These are phyloP conservation scores for Desmophyllum pertusum DNA, from an alignment of 92 coral and sea anemone species.

Conservation along the genomic window DNA sequence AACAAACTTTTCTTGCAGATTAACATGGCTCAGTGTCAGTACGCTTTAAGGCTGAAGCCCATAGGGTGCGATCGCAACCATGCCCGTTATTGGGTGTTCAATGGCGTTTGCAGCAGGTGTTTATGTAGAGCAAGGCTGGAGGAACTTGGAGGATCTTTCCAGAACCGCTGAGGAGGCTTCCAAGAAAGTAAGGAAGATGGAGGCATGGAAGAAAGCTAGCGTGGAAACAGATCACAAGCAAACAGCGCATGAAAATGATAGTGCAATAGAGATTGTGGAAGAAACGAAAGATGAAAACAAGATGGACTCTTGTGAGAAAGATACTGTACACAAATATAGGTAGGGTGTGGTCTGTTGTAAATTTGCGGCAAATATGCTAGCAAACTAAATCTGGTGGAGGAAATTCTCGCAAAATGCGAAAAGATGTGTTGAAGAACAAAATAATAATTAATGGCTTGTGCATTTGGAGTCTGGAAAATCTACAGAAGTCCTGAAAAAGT, in stretches of 20 bases:
- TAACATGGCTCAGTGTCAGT: slow-evolving; percentile 50
- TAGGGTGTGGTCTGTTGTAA: not conserved
- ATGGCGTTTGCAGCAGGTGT: slow-evolving; percentile 66
- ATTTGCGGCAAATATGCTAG: not conserved
- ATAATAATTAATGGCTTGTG: too few species aligned
- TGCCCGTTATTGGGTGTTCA: slow-evolving; percentile 90
- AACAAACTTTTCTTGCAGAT: slow-evolving; percentile 25
- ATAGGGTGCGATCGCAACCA: slow-evolving; percentile 88
- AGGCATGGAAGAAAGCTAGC: not conserved
- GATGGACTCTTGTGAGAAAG: not conserved
- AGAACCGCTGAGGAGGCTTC: not conserved
- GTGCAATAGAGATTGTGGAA: slow-evolving; percentile 5
- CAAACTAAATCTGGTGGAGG: too few species aligned
- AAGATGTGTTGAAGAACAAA: too few species aligned
- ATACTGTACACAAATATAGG: not conserved
- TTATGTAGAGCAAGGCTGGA: slow-evolving; percentile 88
- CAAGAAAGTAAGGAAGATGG: slow-evolving; percentile 1
- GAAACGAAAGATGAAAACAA: slow-evolving; percentile 13
- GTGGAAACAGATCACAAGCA: not conserved
- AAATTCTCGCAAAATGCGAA: too few species aligned
- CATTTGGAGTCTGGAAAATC: too few species aligned
- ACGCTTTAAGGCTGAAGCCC: slow-evolving; percentile 63
- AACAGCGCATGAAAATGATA: not conserved
- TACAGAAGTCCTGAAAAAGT: too few species aligned
- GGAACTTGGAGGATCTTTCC: slow-evolving; percentile 29